Conservation (phyloP, 2,888 invertebrate species). For the Myopa tessellatipennis region DNA sequence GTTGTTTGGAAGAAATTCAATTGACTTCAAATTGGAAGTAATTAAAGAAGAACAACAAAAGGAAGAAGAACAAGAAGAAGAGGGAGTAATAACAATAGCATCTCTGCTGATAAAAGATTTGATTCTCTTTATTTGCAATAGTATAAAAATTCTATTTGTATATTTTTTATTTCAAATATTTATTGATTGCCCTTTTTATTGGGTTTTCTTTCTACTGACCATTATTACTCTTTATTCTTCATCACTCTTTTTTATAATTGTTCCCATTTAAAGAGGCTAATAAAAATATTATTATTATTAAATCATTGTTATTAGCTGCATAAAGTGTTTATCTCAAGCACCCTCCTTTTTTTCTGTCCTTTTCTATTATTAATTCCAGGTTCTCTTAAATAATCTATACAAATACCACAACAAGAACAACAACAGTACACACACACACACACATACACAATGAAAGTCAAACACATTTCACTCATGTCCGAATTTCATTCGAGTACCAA, state of each 20-base stretch:
- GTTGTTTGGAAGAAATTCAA: no score
- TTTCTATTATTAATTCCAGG: no score
- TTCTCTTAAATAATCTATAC: not conserved
- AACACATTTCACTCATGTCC: not conserved
- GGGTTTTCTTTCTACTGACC: no score
- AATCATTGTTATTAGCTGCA: not conserved
- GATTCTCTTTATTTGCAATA: not conserved
- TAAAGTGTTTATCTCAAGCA: not conserved
- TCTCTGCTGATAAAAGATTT: no score
- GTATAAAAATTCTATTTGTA: no score
- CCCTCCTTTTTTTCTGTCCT: no score
- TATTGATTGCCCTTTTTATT: no score
- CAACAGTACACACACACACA: not conserved
- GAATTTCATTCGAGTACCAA: not conserved
- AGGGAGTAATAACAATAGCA: not conserved
- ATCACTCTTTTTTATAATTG: no score
- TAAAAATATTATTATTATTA: constrained; percentile 4
- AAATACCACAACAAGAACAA: not conserved
- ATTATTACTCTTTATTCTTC: no score
- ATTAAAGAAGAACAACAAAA: not conserved
- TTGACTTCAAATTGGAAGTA: no score
- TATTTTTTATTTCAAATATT: no score
- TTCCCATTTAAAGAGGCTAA: not conserved
- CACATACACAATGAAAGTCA: not conserved
- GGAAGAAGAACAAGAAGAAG: not conserved